phyloP scores from a whole-genome alignment of 2,888 invertebrate genomes.

The Tiliacea aurago region DNA sequence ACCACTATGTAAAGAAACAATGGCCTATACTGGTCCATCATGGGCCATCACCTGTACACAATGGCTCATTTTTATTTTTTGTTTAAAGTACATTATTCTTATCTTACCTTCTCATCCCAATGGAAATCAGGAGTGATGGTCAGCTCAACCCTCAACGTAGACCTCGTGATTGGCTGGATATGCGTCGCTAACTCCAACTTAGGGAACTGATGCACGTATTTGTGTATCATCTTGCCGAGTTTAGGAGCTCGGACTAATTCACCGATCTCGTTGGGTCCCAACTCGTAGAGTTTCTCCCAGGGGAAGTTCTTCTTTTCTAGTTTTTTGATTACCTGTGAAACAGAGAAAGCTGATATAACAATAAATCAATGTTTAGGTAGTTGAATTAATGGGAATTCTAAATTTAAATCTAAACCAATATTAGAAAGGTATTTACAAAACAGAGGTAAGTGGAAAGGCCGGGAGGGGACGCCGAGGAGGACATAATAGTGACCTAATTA shows the following conservation, averaged over 20 bases:
- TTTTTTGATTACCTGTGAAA: constrained; percentile 93
- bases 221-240: constrained; percentile 98
- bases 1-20: background rate
- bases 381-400: background rate
- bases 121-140: constrained; percentile 99
- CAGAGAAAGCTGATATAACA: background rate
- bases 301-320: constrained; percentile 99
- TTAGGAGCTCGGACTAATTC: constrained; percentile 97
- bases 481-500: too few relatives aligned
- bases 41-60: background rate
- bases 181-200: constrained; percentile 98
- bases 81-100: too few relatives aligned
- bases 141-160: constrained; percentile 98
- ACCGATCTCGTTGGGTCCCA: constrained; percentile 99
- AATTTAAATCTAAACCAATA: background rate
- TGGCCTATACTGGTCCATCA: background rate
- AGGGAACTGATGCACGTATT: constrained; percentile 98
- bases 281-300: constrained; percentile 98
- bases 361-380: background rate
- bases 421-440: too few relatives aligned
- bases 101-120: constrained; percentile 98
- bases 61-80: background rate
- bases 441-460: too few relatives aligned
- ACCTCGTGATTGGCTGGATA: constrained; percentile 98
- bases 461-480: too few relatives aligned